Evolutionary conservation across 1,140 invertebrate genomes (phyloP), one percentile per base, ranked within the genome.

Genomic region (Bombus affinis): DNA sequence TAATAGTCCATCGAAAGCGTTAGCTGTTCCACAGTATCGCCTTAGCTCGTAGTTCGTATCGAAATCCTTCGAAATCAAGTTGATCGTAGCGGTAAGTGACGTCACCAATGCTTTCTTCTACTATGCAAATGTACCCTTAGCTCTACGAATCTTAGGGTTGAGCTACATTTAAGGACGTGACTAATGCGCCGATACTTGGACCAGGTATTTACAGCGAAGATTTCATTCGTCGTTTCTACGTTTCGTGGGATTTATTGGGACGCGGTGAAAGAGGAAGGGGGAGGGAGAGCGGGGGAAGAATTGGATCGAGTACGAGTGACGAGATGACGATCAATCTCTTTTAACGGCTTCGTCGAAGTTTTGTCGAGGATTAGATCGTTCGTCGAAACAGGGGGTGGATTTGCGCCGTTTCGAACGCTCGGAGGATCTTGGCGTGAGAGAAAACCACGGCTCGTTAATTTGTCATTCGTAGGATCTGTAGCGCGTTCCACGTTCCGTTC

Each of bases 361-460:
- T 92, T 83, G 85, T 70, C 62, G 85, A 86, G 91, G 90, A 92
- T 92, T 92, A 91, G 89, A 78, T 44, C 57, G 70, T 37, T 66
- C 75, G 25, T 70, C 42, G 85, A 86, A 71, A 76, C 62, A 57
- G 28, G 68, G 72, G 77, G 85, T 72, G 89, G 88, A 92, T 92
- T 88, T 86, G 83, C 75, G 77, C 73, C 81, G 66, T 88, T 83
- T 81, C 80, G 81, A 72, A 42, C 84, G 35, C 71, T 75, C 59
- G 35, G 1, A 83, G 75, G 90, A 88, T 90, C 85, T 37, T 39
- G 65, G 53, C 39, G 81, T 79, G 66, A 72, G 87, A 88, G 87
- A 89, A 83, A 86, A 92, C 89, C 91, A 77, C 88, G 85, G 82
- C 86, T 91, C 87, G 89, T 92, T 92, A 92, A 92, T 92, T 92